Evolutionary conservation across 2,888 invertebrate species (phyloP).

Genomic region (Rhorus exstirpatorius): DNA sequence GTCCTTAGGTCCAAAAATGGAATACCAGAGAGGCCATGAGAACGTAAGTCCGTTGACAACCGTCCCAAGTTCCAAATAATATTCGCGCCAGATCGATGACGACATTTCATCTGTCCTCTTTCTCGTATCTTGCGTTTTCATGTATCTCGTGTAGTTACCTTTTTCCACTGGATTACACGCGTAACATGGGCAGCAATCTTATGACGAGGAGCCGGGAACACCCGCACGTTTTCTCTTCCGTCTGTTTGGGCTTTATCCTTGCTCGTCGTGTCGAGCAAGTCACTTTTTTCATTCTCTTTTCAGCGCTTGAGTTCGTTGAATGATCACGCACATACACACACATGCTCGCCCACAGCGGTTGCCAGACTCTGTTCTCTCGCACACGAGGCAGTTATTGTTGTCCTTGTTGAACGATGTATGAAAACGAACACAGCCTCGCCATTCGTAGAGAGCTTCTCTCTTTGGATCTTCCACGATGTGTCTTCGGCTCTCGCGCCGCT

Average conservation of each 20-base stretch:
- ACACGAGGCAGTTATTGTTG: slow-evolving; percentile 28
- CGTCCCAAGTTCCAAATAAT: slow-evolving; percentile 53
- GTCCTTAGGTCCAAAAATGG: slow-evolving; percentile 27
- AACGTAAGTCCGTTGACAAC: slow-evolving; percentile 56
- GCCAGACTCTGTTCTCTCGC: neutral
- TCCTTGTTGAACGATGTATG: slow-evolving; percentile 27
- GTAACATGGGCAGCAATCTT: slow-evolving; percentile 25
- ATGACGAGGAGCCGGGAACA: slow-evolving; percentile 39
- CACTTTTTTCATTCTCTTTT: slow-evolving; percentile 36
- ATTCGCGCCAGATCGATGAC: slow-evolving; percentile 64
- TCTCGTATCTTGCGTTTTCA: slow-evolving; percentile 3
- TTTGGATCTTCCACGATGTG: neutral
- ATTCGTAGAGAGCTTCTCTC: neutral
- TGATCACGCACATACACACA: slow-evolving; percentile 9
- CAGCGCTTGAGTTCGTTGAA: slow-evolving; percentile 37
- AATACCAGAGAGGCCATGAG: slow-evolving; percentile 19
- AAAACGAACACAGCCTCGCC: neutral
- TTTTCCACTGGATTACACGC: slow-evolving; percentile 24
- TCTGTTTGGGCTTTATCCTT: slow-evolving; percentile 12
- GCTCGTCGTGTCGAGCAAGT: neutral
- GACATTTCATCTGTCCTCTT: slow-evolving; percentile 65
- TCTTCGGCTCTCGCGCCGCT: neutral
- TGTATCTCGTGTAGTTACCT: slow-evolving; percentile 14
- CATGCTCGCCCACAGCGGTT: neutral
- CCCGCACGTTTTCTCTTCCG: slow-evolving; percentile 53